These are phyloP conservation scores for Vireo griseus DNA, from an alignment of 2,797 vertebrate species.

Conservation along the genomic window DNA sequence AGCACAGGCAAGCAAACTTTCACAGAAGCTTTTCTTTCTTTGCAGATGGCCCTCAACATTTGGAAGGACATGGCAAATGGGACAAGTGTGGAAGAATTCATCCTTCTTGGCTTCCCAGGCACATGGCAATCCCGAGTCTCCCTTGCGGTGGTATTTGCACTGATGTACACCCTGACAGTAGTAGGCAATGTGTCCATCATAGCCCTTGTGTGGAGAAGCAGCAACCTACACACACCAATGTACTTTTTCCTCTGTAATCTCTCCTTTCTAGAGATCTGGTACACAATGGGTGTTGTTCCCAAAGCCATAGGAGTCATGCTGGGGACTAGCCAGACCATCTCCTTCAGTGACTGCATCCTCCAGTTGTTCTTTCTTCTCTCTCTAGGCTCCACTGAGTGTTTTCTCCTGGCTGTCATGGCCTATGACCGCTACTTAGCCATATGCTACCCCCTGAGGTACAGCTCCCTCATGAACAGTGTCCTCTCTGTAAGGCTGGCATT, in stretches of 20 bases:
- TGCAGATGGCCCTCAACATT: neutral
- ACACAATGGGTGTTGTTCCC: constrained; percentile 51
- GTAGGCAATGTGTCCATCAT: constrained; percentile 59
- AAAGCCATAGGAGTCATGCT: constrained; percentile 65
- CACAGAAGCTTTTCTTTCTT: neutral
- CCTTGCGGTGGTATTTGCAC: constrained; percentile 46
- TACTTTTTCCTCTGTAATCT: constrained; percentile 71
- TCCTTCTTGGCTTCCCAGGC: constrained; percentile 63
- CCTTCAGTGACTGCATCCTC: constrained; percentile 51
- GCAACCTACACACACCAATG: constrained; percentile 57
- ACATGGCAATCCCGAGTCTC: neutral
- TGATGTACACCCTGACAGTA: constrained; percentile 46
- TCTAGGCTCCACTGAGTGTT: constrained; percentile 68
- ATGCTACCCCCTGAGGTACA: constrained; percentile 66
- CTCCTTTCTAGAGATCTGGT: constrained; percentile 68
- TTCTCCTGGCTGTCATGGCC: constrained; percentile 70
- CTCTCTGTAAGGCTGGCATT: constrained; percentile 20
- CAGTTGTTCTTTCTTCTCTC: constrained; percentile 71
- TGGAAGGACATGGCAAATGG: neutral
- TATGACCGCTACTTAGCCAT: constrained; percentile 68
- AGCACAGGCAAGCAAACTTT: neutral
- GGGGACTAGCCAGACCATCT: constrained; percentile 38
- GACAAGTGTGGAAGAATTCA: constrained; percentile 38
- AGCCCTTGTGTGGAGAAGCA: constrained; percentile 37
- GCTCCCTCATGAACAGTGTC: constrained; percentile 48